Percentiles rank a stretch among this genome's conserved stretches.
Evolutionary conservation across 2,797 vertebrate genomes (phyloP).

Genomic region (Enteromius paludinosus): DNA sequence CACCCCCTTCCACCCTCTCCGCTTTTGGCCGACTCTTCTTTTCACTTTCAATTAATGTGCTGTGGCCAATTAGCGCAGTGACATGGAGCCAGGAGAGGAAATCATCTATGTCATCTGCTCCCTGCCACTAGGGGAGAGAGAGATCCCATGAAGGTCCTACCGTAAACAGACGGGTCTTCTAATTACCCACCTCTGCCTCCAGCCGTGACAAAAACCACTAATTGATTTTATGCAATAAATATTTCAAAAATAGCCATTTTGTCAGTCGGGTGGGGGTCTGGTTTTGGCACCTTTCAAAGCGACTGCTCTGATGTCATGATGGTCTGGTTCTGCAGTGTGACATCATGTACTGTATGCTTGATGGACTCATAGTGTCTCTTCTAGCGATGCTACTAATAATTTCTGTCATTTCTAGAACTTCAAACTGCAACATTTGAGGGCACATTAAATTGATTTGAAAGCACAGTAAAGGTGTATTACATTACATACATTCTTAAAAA

Average conservation of each 20-base stretch:
- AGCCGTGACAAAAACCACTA: conserved; percentile 85
- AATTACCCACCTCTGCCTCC: conserved; percentile 88
- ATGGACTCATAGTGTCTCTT: not conserved
- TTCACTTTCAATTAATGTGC: conserved; percentile 76
- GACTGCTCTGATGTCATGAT: conserved; percentile 30
- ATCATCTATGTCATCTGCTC: conserved; percentile 88
- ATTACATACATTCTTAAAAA: not conserved
- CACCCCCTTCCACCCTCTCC: conserved; percentile 46
- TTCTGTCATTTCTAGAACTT: not conserved
- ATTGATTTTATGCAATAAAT: conserved; percentile 92
- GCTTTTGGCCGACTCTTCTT: conserved; percentile 56
- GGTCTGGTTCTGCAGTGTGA: not conserved
- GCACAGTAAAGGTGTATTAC: not conserved
- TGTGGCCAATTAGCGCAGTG: conserved; percentile 84
- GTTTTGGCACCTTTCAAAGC: conserved; percentile 48
- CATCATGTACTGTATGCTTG: conserved; percentile 6
- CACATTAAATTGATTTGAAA: not conserved
- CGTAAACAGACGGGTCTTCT: conserved; percentile 76
- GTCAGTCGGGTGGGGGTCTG: conserved; percentile 52
- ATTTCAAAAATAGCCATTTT: conserved; percentile 85
- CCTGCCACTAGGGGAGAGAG: conserved; percentile 76
- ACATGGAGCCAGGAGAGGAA: conserved; percentile 81
- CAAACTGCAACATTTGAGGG: not conserved
- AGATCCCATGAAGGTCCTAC: conserved; percentile 30
- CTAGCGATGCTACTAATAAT: not conserved